Conservation (phyloP, 1,140 invertebrate genomes). For the Pseudobourletiella spinata region DNA sequence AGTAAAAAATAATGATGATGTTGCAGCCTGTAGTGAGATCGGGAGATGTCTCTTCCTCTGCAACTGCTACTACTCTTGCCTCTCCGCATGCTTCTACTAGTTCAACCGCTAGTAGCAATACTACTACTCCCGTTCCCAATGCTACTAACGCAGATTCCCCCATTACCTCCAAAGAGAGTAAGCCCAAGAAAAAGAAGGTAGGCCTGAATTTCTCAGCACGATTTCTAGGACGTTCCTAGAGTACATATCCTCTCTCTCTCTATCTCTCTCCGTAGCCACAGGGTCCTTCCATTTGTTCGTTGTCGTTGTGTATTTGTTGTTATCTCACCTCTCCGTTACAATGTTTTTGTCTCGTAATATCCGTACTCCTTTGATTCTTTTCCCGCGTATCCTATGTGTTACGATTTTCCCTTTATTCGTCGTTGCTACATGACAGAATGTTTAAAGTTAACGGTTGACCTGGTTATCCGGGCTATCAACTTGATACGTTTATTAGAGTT, state of each 20-base stretch:
- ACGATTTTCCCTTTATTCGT: background rate
- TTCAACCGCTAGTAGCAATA: conserved; percentile 8
- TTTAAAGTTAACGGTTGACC: no score
- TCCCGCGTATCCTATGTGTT: background rate
- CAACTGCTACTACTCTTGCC: background rate
- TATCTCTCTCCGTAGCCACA: background rate
- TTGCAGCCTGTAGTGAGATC: conserved; percentile 8
- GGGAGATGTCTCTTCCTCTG: background rate
- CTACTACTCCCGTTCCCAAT: conserved; percentile 5
- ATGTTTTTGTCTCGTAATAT: background rate
- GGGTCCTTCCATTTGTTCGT: background rate
- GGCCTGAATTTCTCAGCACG: conserved; percentile 13
- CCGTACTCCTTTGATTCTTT: background rate
- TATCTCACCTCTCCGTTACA: background rate
- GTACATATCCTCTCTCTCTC: background rate
- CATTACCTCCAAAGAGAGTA: conserved; percentile 14
- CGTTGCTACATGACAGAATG: background rate
- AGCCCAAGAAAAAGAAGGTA: conserved; percentile 26
- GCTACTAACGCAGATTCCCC: conserved; percentile 16
- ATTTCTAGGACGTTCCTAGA: conserved; percentile 21
- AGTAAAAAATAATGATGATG: background rate
- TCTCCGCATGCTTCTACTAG: conserved; percentile 20
- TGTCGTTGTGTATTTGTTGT: background rate
- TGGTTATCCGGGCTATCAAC: no score
- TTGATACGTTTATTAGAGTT: no score